Percentiles rank a stretch among this genome's conserved stretches.
These are phyloP conservation scores for Hybognathus amarus DNA, from an alignment of 2,797 vertebrate genomes.

Conservation along the genomic window DNA sequence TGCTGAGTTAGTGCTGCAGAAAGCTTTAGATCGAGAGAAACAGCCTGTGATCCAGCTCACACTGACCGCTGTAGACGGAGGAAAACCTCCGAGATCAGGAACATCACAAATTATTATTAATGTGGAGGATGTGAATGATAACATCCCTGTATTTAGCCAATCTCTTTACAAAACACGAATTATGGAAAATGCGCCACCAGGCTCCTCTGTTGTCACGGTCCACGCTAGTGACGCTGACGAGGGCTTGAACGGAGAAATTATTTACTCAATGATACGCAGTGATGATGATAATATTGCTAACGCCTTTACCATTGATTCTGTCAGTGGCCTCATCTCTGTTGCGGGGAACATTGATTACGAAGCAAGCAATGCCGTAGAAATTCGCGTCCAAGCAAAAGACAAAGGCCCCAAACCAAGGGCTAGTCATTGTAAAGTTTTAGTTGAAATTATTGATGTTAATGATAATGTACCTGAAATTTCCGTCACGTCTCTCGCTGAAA, in stretches of 20 bases:
- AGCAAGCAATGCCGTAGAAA: slow-evolving; percentile 64
- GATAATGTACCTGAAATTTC: slow-evolving; percentile 66
- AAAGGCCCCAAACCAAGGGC: slow-evolving; percentile 64
- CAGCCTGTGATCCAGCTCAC: slow-evolving; percentile 70
- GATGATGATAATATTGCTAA: slow-evolving; percentile 31
- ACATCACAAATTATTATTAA: slow-evolving; percentile 65
- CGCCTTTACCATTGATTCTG: slow-evolving; percentile 59
- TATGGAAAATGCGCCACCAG: slow-evolving; percentile 61
- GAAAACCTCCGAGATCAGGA: slow-evolving; percentile 69
- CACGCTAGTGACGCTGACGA: slow-evolving; percentile 56
- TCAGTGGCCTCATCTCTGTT: slow-evolving; percentile 68
- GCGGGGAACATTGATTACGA: slow-evolving; percentile 71
- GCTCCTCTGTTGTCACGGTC: slow-evolving; percentile 46
- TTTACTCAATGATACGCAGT: slow-evolving; percentile 65
- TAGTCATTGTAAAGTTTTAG: slow-evolving; percentile 71
- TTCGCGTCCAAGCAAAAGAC: slow-evolving; percentile 74
- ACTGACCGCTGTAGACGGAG: slow-evolving; percentile 76
- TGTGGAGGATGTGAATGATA: slow-evolving; percentile 75
- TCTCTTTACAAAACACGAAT: slow-evolving; percentile 65
- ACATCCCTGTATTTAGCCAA: slow-evolving; percentile 68
- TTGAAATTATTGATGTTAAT: slow-evolving; percentile 64
- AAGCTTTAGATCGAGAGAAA: slow-evolving; percentile 78
- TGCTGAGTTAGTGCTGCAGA: slow-evolving; percentile 74
- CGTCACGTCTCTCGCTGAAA: slow-evolving; percentile 68
- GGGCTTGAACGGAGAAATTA: slow-evolving; percentile 55